Conservation (phyloP, 2,797 vertebrate species). For the Ctenosaura bakeri region DNA sequence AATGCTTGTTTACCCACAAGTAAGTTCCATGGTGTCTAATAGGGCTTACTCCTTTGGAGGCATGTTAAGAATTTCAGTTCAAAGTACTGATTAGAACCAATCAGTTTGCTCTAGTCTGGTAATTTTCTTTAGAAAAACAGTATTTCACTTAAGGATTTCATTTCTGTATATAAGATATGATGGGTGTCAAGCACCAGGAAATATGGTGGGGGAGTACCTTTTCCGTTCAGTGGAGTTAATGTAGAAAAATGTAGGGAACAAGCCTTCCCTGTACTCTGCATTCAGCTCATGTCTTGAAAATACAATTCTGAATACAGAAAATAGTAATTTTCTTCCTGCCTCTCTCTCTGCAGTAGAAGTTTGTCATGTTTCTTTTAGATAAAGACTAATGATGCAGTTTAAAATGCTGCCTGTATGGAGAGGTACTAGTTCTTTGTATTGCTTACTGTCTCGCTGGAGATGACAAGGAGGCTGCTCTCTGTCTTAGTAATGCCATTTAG, state of each 20-base stretch:
- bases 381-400: slow-evolving; percentile 36
- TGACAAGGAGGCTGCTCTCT: slow-evolving; percentile 66
- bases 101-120: background rate
- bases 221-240: slow-evolving; percentile 14
- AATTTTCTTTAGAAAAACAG: background rate
- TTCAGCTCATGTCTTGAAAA: background rate
- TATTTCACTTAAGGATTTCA: background rate
- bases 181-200: background rate
- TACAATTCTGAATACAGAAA: slow-evolving; percentile 19
- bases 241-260: slow-evolving; percentile 11
- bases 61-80: background rate
- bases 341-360: slow-evolving; percentile 26
- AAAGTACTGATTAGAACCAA: background rate
- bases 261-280: background rate
- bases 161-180: slow-evolving; percentile 29
- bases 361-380: slow-evolving; percentile 53
- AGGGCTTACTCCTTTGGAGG: background rate
- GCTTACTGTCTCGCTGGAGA: slow-evolving; percentile 40
- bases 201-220: background rate
- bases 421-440: slow-evolving; percentile 44
- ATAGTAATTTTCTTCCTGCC: slow-evolving; percentile 24
- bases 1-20: background rate
- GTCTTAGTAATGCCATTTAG: slow-evolving; percentile 74
- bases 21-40: background rate
- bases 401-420: slow-evolving; percentile 22